These are phyloP conservation scores for Hydrozoanthus tunicans DNA, from an alignment of 64 coral and sea anemone genomes.

Conservation along the genomic window DNA sequence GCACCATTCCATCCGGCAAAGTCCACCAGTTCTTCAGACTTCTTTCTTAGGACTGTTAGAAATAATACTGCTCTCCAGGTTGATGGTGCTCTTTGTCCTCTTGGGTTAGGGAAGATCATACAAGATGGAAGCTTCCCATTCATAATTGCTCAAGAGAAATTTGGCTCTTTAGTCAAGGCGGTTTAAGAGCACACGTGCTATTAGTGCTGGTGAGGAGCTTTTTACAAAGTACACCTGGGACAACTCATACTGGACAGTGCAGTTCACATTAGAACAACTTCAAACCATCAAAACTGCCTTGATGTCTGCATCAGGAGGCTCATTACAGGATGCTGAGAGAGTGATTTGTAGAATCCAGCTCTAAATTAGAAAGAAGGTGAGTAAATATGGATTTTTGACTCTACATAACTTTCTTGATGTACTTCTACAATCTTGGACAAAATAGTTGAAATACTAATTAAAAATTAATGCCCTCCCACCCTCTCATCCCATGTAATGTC, in stretches of 20 bases:
- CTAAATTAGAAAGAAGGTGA: slow-evolving; percentile 11
- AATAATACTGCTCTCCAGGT: slow-evolving; percentile 25
- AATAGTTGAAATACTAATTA: too few relatives aligned
- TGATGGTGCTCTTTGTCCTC: slow-evolving; percentile 63
- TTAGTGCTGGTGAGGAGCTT: slow-evolving; percentile 59
- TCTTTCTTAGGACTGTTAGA: slow-evolving; percentile 46
- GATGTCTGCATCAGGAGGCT: slow-evolving; percentile 5
- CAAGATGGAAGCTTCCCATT: slow-evolving; percentile 72
- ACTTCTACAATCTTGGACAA: neutral
- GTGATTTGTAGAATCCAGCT: slow-evolving; percentile 17
- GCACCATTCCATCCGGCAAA: slow-evolving; percentile 52
- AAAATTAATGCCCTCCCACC: too few relatives aligned
- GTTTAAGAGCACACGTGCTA: slow-evolving; percentile 60
- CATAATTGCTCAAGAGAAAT: slow-evolving; percentile 60
- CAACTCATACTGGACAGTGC: slow-evolving; percentile 59
- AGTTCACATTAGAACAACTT: slow-evolving; percentile 54
- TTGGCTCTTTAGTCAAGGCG: slow-evolving; percentile 47
- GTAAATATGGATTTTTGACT: neutral
- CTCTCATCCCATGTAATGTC: too few relatives aligned
- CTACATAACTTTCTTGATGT: neutral
- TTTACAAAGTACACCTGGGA: slow-evolving; percentile 50
- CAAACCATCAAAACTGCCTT: slow-evolving; percentile 39
- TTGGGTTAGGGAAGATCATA: slow-evolving; percentile 63
- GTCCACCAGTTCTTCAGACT: slow-evolving; percentile 48
- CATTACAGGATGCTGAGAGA: slow-evolving; percentile 34